A percentile compares a stretch with the other conserved stretches of the same genome.
Evolutionary conservation across 1,140 invertebrate species (phyloP).

Genomic region (Xylocopa sonorina): DNA sequence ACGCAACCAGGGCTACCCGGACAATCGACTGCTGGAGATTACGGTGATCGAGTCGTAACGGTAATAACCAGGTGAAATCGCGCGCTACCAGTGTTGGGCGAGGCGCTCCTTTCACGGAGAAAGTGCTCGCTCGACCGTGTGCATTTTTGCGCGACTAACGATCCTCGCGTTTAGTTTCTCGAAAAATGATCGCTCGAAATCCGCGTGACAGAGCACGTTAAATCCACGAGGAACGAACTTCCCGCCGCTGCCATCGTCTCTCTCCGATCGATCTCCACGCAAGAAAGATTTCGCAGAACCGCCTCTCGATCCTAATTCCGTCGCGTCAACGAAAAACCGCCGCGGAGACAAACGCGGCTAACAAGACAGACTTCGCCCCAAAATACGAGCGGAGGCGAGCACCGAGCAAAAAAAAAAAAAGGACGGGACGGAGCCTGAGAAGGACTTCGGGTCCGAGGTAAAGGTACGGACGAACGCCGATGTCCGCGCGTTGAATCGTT

Average conservation of each 20-base stretch:
- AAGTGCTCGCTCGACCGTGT: too few species aligned
- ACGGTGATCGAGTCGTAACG: background rate
- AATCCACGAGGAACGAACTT: too few species aligned
- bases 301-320: background rate
- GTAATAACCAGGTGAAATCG: conserved; percentile 3
- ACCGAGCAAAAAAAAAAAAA: background rate
- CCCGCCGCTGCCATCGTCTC: too few species aligned
- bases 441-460: background rate
- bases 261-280: too few species aligned
- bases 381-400: background rate
- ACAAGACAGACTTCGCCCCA: background rate
- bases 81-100: conserved; percentile 9
- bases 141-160: too few species aligned
- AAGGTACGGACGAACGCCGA: conserved; percentile 1
- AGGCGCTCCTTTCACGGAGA: background rate
- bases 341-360: background rate
- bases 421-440: background rate
- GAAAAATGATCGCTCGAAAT: too few species aligned
- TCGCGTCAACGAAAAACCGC: background rate
- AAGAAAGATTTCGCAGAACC: background rate
- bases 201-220: too few species aligned
- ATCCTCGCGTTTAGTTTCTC: too few species aligned
- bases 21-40: conserved; percentile 10
- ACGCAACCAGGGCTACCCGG: background rate
- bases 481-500: conserved; percentile 32